These are phyloP conservation scores for Anthoptus insignis DNA, from an alignment of 2,888 invertebrate genomes.

Conservation along the genomic window DNA sequence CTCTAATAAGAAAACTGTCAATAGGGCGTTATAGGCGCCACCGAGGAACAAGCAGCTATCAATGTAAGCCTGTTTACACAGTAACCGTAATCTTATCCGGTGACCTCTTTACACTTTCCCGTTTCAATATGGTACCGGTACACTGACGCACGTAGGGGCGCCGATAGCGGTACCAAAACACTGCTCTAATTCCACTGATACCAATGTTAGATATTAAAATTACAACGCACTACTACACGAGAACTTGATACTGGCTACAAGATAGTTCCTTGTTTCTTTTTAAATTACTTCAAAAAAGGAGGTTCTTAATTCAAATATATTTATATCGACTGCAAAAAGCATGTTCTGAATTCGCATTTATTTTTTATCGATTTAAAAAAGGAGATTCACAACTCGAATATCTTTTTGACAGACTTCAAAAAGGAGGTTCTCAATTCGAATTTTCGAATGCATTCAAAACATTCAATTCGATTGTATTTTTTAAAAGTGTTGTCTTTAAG, in stretches of 20 bases:
- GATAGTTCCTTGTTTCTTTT: constrained; percentile 2
- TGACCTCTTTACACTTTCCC: constrained; percentile 85
- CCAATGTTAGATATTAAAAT: constrained; percentile 29
- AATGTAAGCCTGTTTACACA: constrained; percentile 86
- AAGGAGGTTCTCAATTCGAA: too few relatives aligned
- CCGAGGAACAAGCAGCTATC: constrained; percentile 83
- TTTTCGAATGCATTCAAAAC: too few relatives aligned
- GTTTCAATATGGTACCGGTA: constrained; percentile 82
- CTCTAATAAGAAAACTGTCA: constrained; percentile 60
- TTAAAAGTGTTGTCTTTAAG: too few relatives aligned
- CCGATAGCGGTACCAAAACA: constrained; percentile 50
- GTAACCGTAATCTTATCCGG: constrained; percentile 86
- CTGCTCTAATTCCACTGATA: constrained; percentile 49
- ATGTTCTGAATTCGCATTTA: too few relatives aligned
- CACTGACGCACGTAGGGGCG: constrained; percentile 3
- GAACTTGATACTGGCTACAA: not conserved
- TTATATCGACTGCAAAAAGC: too few relatives aligned
- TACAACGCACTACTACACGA: constrained; percentile 20
- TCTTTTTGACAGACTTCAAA: too few relatives aligned
- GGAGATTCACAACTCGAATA: too few relatives aligned
- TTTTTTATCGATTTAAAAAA: too few relatives aligned
- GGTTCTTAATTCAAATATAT: too few relatives aligned
- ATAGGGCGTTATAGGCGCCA: constrained; percentile 77
- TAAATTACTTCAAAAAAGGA: not conserved
- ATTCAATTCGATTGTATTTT: too few relatives aligned